Percentiles rank a stretch among this genome's conserved stretches.
phyloP scores from a whole-genome alignment of 2,888 invertebrate species.

The Cepaea hortensis region DNA sequence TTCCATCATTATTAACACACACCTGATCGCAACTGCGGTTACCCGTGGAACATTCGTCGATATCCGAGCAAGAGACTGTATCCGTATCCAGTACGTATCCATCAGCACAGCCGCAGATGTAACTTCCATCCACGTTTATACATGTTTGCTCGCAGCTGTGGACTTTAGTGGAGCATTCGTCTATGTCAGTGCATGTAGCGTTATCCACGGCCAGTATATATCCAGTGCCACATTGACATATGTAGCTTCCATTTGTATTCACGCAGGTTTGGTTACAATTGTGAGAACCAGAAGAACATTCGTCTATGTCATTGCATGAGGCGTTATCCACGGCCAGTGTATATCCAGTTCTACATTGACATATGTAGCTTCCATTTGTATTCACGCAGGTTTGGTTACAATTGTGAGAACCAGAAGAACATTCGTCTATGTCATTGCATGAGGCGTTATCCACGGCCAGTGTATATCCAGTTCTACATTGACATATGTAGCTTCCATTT shows the following conservation, averaged over 20 bases:
- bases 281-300: background rate
- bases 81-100: background rate
- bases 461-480: conserved; percentile 5
- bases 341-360: conserved; percentile 20
- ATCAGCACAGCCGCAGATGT: background rate
- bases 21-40: background rate
- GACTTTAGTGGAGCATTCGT: background rate
- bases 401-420: background rate
- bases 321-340: background rate
- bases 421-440: conserved; percentile 2
- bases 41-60: conserved; percentile 14
- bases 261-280: conserved; percentile 5
- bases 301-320: background rate
- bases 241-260: background rate
- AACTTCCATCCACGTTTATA: background rate
- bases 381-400: conserved; percentile 14
- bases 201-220: background rate
- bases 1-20: conserved; percentile 76
- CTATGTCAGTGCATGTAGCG: background rate
- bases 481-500: conserved; percentile 2
- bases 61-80: conserved; percentile 9
- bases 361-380: background rate
- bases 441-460: background rate
- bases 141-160: background rate
- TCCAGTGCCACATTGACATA: conserved; percentile 1